A percentile compares a stretch with the other conserved stretches of the same genome.
phyloP scores from a whole-genome alignment of 2,888 invertebrate genomes.

The Leucophenga montana region DNA sequence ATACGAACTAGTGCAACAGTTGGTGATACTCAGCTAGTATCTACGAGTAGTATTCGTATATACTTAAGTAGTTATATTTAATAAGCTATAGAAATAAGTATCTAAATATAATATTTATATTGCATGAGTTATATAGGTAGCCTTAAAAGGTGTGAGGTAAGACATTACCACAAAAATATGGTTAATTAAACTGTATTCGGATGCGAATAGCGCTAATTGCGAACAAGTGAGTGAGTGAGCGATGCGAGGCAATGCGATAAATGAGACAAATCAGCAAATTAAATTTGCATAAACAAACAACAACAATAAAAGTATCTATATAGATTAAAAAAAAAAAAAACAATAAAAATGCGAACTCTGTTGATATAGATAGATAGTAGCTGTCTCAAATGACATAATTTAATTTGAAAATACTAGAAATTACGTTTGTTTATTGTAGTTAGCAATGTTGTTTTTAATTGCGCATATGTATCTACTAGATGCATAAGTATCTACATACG shows the following conservation, averaged over 20 bases:
- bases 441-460: not conserved
- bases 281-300: not conserved
- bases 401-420: conserved; percentile 6
- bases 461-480: not conserved
- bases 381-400: conserved; percentile 4
- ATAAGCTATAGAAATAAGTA: no score
- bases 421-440: not conserved
- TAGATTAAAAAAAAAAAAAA: not conserved
- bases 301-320: not conserved
- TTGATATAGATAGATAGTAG: not conserved
- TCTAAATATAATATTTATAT: no score
- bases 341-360: not conserved
- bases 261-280: not conserved
- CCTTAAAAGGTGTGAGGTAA: conserved; percentile 70
- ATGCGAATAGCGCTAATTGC: not conserved
- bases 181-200: not conserved
- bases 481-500: conserved; percentile 3
- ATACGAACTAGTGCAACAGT: no score
- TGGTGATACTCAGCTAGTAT: no score
- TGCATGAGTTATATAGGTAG: conserved; percentile 39
- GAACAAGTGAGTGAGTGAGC: not conserved
- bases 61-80: no score
- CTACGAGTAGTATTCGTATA: no score
- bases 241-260: not conserved
- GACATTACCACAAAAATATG: conserved; percentile 33